Base-by-base conservation (phyloP, 2,797 vertebrate species). In the Pelodytes ibericus region DNA sequence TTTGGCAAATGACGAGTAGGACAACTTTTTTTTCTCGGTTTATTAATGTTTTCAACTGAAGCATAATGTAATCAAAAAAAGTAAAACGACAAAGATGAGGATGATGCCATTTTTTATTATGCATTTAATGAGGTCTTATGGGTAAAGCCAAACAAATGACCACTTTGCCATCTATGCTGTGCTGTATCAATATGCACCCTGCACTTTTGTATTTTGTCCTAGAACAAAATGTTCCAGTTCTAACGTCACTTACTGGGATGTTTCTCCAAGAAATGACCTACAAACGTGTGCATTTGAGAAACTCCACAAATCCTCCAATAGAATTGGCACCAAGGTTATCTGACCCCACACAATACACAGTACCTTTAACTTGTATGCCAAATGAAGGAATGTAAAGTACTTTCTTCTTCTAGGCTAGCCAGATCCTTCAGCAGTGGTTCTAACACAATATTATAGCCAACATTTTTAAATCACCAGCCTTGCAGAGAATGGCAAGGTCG, bases 241-340 rank as follows among this genome's bases (percentile, higher is more conserved):
- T 53, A 3, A 53, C 49, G 13, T 53, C 49, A 18, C 20, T 53
- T 7, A 53, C 49, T 22, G 13, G 49, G 20, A 53, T 18, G 6
- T 53, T 22, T 53, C 49, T 18, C 49, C 2, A 18, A 18, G 49
- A 53, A 10, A 53, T 7, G 4, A 53, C 20, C 49, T 53, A 53
- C 11, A 53, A 3, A 53, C 49, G 20, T 53, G 6, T 18, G 49
- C 7, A 6, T 18, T 53, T 18, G 49, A 53, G 49, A n/a, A 15
- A 6, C 49, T 53, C 7, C 20, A 53, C 49, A 3, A 53, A 53
- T 22, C 49, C 49, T 18, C 49, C 6, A 6, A 53, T 18, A 6
- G 49, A 53, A n/a, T 53, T 10, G 49, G 49, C 49, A 18, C 49
- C 49, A 53, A 53, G 49, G 20, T 53, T 53, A 53, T 53, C 49